Evolutionary conservation across 2,797 vertebrate genomes (phyloP), one percentile per base, ranked within the genome.

Genomic region (Chrosomus eos): DNA sequence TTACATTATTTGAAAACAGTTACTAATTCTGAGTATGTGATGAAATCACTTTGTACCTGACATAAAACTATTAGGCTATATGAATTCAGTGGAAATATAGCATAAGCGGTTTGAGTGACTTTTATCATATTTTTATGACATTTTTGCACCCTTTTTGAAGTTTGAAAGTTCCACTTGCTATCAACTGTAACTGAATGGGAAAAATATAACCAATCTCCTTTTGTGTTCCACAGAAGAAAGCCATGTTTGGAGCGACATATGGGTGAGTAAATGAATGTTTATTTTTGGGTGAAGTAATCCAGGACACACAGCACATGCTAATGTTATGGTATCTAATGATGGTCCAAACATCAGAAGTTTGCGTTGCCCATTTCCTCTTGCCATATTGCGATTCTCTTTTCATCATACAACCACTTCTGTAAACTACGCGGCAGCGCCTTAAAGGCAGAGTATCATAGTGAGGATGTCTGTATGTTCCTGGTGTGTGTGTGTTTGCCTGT

Each of bases 351-450:
- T 94, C 91, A 93, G 88, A 94, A 84, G 87, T 86, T 92, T 82
- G 88, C 85, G 81, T 87, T 91, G 88, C 89, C 89, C 83, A 87
- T 82, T 80, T 83, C 82, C 82, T 86, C 67, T 83, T 87, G 85
- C 76, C 76, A 84, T 87, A 85, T 85, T 64, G 66, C 74, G 48
- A 74, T 72, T 72, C 71, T 86, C 84, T 87, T 89, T 88, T 90
- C 86, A 89, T 89, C 88, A 88, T 86, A 87, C 93, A 95, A 95
- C 94, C 94, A 94, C 93, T 93, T 94, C 93, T 94, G 93, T 95
- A 92, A 93, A 93, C 88, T 86, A 55, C 82, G 85, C 14, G 90
- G 73, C 72, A 74, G 87, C 72, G 45, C 81, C 84, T 84, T 90
- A 80, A 88, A 88, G 80, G 86, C 80, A 88, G 58, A 75, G 89